Evolutionary conservation across 1,140 invertebrate species (phyloP).

Genomic region (Drosophila azteca): DNA sequence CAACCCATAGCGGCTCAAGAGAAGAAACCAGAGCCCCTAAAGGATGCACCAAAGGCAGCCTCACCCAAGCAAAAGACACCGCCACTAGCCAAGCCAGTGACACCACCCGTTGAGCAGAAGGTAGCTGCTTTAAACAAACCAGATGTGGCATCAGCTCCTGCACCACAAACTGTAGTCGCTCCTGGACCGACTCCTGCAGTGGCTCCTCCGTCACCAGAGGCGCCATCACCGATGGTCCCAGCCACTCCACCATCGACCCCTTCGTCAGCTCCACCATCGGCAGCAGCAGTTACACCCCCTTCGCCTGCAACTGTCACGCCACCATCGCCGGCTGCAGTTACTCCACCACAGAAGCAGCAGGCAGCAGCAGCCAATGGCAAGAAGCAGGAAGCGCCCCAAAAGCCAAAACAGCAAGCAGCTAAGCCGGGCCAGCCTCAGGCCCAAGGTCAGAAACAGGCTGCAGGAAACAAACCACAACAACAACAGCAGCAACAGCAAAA

Average conservation of each 20-base stretch:
- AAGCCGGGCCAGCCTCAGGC: constrained; percentile 9
- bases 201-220: constrained; percentile 13
- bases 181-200: neutral
- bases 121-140: neutral
- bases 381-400: constrained; percentile 48
- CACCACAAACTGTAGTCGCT: neutral
- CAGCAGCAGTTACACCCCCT: constrained; percentile 26
- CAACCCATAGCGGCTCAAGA: too few relatives aligned
- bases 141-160: neutral
- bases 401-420: constrained; percentile 40
- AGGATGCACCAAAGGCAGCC: neutral
- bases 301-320: constrained; percentile 25
- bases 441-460: constrained; percentile 38
- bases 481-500: constrained; percentile 49
- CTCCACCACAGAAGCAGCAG: constrained; percentile 27
- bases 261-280: constrained; percentile 22
- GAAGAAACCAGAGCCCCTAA: neutral
- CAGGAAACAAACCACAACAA: constrained; percentile 26
- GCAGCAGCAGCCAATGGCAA: constrained; percentile 16
- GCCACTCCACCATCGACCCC: constrained; percentile 32
- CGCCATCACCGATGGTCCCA: constrained; percentile 8
- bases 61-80: too few relatives aligned
- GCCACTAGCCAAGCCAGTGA: too few relatives aligned
- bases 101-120: too few relatives aligned
- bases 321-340: neutral